Base-by-base conservation (phyloP, 2,113 vertebrate genomes). In the Eclectus roratus region DNA sequence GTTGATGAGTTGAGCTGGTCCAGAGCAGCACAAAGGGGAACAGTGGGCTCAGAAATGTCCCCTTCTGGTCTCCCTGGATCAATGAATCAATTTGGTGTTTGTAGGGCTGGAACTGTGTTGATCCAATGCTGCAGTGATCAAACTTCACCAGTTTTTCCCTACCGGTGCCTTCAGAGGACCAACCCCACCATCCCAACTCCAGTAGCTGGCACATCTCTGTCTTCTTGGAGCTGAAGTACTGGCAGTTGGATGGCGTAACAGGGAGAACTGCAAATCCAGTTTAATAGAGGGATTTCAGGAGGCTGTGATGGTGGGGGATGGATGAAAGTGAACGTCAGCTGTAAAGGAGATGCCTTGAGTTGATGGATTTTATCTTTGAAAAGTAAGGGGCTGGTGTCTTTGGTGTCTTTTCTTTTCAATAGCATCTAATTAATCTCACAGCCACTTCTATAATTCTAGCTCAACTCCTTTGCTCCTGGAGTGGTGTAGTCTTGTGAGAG, bases 391-490 rank as follows among this genome's bases (percentile, higher is more conserved):
- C 29, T 72, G 28, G 8, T 89, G n/a, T 60, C 70, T 61, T 84
- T 17, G 82, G 41, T 35, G 56, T 72, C 1, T 55, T 4, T 25
- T 37, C 16, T 58, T 68, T 66, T 85, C 33, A 50, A 27, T 66
- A 77, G 31, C 35, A 70, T 80, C 49, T 86, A 86, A 90, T 88
- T 88, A 90, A 80, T 76, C 18, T 85, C 39, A 50, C 49, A 93
- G 53, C 37, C n/a, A 58, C 49, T 94, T 84, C 4, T 44, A 18
- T 41, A 77, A 58, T 92, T 91, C 80, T 73, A 85, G 64, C n/a
- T 60, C n/a, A 83, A 25, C 41, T 85, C 53, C 24, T 83, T 93
- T 85, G 46, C n/a, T 84, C 31, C 71, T 81, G 46, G 17, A 84
- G 7, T 10, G 4, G 28, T 53, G 19, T 69, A 35, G 58, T 83